Percentiles rank a stretch among this genome's conserved stretches.
phyloP scores from a whole-genome alignment of 1,140 invertebrate species.

The Dryas iulia region DNA sequence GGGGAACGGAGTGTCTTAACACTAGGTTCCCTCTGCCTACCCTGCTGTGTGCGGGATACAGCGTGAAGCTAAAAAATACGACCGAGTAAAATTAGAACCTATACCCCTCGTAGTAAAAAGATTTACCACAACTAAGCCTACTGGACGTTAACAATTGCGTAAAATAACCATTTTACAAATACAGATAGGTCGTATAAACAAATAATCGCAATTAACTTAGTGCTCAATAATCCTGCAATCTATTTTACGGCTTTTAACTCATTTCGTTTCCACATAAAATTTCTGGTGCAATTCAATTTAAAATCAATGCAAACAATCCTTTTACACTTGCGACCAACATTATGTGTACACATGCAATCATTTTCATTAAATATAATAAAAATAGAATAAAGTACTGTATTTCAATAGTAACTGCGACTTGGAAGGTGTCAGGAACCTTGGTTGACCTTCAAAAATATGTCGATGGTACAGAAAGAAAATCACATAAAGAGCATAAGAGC shows the following conservation, averaged over 20 bases:
- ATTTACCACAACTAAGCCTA: not conserved
- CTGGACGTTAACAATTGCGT: not conserved
- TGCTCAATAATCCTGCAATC: slow-evolving; percentile 11
- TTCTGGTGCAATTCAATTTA: slow-evolving; percentile 22
- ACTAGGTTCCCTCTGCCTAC: too few relatives aligned
- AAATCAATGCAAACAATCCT: slow-evolving; percentile 29
- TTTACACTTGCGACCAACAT: slow-evolving; percentile 10
- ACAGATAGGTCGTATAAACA: not conserved
- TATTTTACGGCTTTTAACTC: slow-evolving; percentile 20
- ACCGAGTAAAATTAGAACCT: not conserved
- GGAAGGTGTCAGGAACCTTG: too few relatives aligned
- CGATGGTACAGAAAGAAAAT: too few relatives aligned
- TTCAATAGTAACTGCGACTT: too few relatives aligned
- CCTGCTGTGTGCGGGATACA: too few relatives aligned
- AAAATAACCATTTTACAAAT: not conserved
- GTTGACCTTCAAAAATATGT: too few relatives aligned
- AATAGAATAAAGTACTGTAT: too few relatives aligned
- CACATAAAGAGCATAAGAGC: too few relatives aligned
- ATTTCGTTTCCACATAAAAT: slow-evolving; percentile 18
- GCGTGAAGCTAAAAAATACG: too few relatives aligned
- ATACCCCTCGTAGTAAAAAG: not conserved
- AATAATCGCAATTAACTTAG: slow-evolving; percentile 7
- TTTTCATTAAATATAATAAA: not conserved
- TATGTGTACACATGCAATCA: not conserved
- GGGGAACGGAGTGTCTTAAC: too few relatives aligned